phyloP scores from a whole-genome alignment of 2,797 vertebrate species.

The Parauchenoglanis ngamensis region DNA sequence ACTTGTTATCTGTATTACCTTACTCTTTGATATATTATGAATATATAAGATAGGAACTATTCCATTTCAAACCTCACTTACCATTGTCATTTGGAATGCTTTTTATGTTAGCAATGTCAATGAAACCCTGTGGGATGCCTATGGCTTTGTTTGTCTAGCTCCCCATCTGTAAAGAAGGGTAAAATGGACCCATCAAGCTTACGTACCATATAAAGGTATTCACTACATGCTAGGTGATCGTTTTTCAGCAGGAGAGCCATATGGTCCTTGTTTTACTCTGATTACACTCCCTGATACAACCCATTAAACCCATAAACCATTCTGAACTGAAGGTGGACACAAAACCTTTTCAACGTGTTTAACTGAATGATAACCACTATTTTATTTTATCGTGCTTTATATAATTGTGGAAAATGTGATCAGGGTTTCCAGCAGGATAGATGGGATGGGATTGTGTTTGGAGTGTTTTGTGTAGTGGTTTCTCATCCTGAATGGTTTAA shows the following conservation, averaged over 20 bases:
- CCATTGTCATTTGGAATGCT: conserved; percentile 35
- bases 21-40: conserved; percentile 25
- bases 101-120: conserved; percentile 34
- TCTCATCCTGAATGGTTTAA: conserved; percentile 33
- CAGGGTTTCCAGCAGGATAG: conserved; percentile 2
- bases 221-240: conserved; percentile 27
- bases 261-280: conserved; percentile 30
- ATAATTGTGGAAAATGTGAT: conserved; percentile 13
- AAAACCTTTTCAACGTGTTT: conserved; percentile 4
- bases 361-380: conserved; percentile 8
- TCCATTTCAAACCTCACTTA: conserved; percentile 46
- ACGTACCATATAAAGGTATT: conserved; percentile 36
- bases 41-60: conserved; percentile 42
- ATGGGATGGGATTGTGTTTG: conserved; percentile 36
- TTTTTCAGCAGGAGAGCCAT: conserved; percentile 43
- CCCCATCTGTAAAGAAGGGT: conserved; percentile 37
- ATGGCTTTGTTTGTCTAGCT: conserved; percentile 39
- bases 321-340: conserved; percentile 5
- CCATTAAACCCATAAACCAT: background rate
- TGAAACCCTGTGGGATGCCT: conserved; percentile 46
- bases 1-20: background rate
- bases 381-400: background rate
- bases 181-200: conserved; percentile 42
- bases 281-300: conserved; percentile 32
- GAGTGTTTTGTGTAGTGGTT: conserved; percentile 30